phyloP scores from a whole-genome alignment of 2,888 invertebrate genomes.

The Acanthoscelides obtectus region DNA sequence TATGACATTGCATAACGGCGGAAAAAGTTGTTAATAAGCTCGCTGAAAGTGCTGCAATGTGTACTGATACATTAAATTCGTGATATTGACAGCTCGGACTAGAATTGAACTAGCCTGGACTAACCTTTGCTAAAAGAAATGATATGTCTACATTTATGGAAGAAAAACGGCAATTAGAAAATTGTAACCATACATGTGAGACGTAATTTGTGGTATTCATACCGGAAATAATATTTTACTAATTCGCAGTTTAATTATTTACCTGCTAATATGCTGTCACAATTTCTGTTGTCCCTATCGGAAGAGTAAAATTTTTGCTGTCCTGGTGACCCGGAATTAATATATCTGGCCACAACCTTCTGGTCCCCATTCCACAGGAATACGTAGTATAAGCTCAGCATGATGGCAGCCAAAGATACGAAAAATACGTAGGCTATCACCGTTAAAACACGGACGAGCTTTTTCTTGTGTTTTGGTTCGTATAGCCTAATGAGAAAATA shows the following conservation, averaged over 20 bases:
- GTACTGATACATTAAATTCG: no score
- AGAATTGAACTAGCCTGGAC: no score
- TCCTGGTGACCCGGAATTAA: slow-evolving; percentile 8
- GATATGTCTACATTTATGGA: no score
- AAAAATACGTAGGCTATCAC: slow-evolving; percentile 91
- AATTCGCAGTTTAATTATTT: slow-evolving; percentile 9
- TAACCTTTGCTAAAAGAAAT: no score
- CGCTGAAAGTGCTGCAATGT: no score
- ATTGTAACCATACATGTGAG: background rate
- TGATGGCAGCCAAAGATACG: slow-evolving; percentile 89
- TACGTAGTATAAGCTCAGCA: slow-evolving; percentile 89
- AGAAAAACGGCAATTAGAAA: no score
- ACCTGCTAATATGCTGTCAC: slow-evolving; percentile 34
- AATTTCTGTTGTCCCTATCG: slow-evolving; percentile 16
- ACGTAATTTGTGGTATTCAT: background rate
- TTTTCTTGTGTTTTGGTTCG: slow-evolving; percentile 81
- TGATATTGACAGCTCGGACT: no score
- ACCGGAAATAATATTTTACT: background rate
- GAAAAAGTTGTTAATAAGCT: no score
- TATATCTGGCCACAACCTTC: slow-evolving; percentile 30
- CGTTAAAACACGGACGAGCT: slow-evolving; percentile 84
- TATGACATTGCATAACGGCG: no score
- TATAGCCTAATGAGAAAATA: slow-evolving; percentile 52
- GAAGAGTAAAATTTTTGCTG: slow-evolving; percentile 14
- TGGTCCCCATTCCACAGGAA: slow-evolving; percentile 85